A percentile compares a stretch with the other conserved stretches of the same genome.
Conservation (phyloP, 2,888 invertebrate genomes). For the Heliconius aoede region DNA sequence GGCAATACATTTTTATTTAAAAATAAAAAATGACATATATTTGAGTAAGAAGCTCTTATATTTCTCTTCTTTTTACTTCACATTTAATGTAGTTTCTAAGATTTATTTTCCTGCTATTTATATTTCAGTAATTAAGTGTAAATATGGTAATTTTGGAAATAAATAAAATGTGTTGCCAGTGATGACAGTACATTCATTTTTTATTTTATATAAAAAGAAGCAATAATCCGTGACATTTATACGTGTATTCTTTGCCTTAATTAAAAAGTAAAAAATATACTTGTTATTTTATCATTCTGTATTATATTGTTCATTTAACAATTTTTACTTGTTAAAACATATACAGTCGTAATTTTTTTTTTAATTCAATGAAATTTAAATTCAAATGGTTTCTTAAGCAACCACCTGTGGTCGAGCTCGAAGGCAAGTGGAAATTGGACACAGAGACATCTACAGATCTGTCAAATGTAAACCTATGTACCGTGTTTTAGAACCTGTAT, state of each 20-base stretch:
- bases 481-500: not conserved
- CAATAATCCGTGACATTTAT: not conserved
- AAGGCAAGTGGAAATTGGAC: conserved; percentile 23
- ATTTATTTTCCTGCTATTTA: not conserved
- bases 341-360: not conserved
- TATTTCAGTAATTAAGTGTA: not conserved
- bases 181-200: not conserved
- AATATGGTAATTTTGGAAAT: not conserved
- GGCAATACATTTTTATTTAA: not conserved
- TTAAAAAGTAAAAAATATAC: not conserved
- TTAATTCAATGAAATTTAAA: not conserved
- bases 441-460: not conserved
- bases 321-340: not conserved
- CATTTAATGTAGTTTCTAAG: not conserved
- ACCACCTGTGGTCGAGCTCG: conserved; percentile 1
- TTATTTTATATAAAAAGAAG: not conserved
- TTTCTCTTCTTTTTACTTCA: not conserved
- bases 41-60: not conserved
- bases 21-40: not conserved
- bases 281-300: not conserved
- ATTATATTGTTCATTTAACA: not conserved
- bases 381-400: not conserved
- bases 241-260: not conserved
- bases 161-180: not conserved
- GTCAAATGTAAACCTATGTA: too few species aligned